Evolutionary conservation across 2,888 invertebrate genomes (phyloP), one percentile per base, ranked within the genome.

Genomic region (Galerucella pusilla): DNA sequence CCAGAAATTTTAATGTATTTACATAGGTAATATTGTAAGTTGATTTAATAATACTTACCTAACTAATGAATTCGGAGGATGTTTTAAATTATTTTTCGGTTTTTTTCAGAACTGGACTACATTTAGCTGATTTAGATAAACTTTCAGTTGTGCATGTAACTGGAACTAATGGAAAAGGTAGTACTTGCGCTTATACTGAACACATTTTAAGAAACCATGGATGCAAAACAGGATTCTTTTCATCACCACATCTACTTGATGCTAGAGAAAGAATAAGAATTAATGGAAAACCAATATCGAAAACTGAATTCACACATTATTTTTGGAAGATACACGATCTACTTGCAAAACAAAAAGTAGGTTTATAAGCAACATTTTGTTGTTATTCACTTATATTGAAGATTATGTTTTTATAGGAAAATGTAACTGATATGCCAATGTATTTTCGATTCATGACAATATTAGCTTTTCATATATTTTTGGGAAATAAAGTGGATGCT

Each of bases 161-260:
- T 75, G 99, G 99, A 11, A 99, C 99, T 1, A 99, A 99, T 89
- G 99, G 99, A 69, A 99, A 99, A 92, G 96, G 96, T 28, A 97
- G 97, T 20, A 97, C 98, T 0, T 97, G 98, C 86, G 97, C 98
- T 0, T 93, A 96, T 87, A 92, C 94, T 79, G 99, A 99, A 87
- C 92, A 94, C 0, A 95, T 99, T 77, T 89, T 99, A 11, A 92
- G 96, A 0, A 89, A 92, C 35, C 93, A 95, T 85, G 97, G 97
- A 2, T 92, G 92, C 84, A 93, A 91, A 83, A 99, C 98, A 0
- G 99, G 99, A 7, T 96, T 99, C 86, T 99, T 92, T 87, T 97
- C 97, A 67, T 99, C 99, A 0, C 99, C 99, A 0, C 99, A 99
- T 88, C 88, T 99, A 75, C 90, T 98, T 6, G 94, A 94, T 54